Conservation (phyloP, 1,140 invertebrate genomes). For the Mesaphorura yosii region DNA sequence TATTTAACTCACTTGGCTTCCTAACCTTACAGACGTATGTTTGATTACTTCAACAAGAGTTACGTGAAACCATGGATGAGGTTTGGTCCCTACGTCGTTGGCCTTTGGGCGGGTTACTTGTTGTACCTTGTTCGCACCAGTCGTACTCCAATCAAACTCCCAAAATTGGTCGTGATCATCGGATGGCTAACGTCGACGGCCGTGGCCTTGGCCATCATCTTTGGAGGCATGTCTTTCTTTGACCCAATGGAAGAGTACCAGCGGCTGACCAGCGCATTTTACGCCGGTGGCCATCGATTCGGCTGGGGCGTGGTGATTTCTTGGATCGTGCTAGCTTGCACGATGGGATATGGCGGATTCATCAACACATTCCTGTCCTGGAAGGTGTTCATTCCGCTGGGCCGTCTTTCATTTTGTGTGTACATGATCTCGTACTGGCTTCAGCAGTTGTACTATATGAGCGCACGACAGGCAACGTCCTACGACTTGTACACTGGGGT, state of each 20-base stretch:
- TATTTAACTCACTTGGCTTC: too few species aligned
- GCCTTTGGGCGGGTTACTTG: conserved; percentile 28
- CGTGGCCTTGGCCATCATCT: conserved; percentile 10
- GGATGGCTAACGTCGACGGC: conserved; percentile 21
- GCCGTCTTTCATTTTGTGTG: conserved; percentile 44
- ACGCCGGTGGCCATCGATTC: conserved; percentile 47
- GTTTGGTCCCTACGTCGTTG: conserved; percentile 28
- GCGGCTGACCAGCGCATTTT: conserved; percentile 42
- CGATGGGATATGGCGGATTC: conserved; percentile 48
- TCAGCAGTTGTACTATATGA: conserved; percentile 12
- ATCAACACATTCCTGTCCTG: conserved; percentile 45
- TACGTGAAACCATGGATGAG: conserved; percentile 24
- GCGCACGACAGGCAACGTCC: neutral
- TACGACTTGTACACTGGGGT: conserved; percentile 6
- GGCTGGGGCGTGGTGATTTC: conserved; percentile 48
- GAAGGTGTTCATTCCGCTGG: conserved; percentile 42
- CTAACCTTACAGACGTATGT: neutral
- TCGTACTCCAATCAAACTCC: conserved; percentile 14
- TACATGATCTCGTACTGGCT: conserved; percentile 44
- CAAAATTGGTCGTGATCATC: conserved; percentile 8
- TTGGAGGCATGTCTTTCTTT: conserved; percentile 16
- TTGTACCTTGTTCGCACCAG: conserved; percentile 16
- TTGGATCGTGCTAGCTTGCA: conserved; percentile 57
- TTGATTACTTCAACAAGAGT: conserved; percentile 5
- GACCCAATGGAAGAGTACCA: conserved; percentile 11